These are phyloP conservation scores for Rhinoraja longicauda DNA, from an alignment of 2,797 vertebrate genomes.

Conservation along the genomic window DNA sequence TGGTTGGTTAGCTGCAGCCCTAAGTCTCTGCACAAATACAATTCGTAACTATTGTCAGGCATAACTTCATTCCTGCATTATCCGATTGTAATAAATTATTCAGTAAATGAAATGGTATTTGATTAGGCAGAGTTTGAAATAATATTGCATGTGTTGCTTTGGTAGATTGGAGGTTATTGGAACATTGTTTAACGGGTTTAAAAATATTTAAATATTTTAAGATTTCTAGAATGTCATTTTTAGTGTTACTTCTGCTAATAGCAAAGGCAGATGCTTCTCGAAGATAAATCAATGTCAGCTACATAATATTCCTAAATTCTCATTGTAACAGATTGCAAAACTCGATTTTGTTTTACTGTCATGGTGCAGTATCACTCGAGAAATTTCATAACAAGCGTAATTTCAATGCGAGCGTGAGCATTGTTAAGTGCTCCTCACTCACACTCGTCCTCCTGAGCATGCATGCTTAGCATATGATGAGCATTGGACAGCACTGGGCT, in stretches of 20 bases:
- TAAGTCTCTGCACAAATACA: not conserved
- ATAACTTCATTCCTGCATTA: not conserved
- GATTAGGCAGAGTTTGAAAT: not conserved
- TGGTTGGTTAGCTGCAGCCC: not conserved
- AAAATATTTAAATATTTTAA: not conserved
- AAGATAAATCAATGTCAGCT: not conserved
- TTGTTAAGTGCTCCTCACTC: too few species aligned
- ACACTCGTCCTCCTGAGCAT: too few species aligned
- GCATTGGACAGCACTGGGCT: too few species aligned
- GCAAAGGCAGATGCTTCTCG: not conserved
- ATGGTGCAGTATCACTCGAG: too few species aligned
- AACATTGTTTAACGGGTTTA: not conserved
- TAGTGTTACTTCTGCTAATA: not conserved
- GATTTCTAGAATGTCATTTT: not conserved
- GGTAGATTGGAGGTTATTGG: not conserved
- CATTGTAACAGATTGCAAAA: not conserved
- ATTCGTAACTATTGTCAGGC: not conserved
- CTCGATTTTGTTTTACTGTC: not conserved
- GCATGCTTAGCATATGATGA: too few species aligned
- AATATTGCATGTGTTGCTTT: not conserved
- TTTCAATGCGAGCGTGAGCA: not conserved
- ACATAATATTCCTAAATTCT: not conserved
- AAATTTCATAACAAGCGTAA: not conserved
- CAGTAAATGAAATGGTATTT: slow-evolving; percentile 3
- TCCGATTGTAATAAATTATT: slow-evolving; percentile 7